Evolutionary conservation across 2,797 vertebrate species (phyloP), one percentile per base, ranked within the genome.

Genomic region (Pelodytes ibericus): DNA sequence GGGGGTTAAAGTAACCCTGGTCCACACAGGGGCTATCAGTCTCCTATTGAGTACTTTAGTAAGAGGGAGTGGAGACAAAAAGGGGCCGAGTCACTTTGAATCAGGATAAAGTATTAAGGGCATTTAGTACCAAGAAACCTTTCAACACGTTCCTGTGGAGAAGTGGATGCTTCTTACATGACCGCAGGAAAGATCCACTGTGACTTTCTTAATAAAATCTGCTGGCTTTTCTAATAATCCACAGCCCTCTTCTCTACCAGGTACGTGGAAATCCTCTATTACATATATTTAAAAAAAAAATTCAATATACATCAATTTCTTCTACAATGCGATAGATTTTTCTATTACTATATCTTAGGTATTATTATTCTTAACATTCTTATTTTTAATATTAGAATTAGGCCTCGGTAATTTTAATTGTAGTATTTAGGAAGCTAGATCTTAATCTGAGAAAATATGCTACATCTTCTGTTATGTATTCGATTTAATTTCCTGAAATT

Each of bases 1-100:
- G 93, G 90, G 94, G 95, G 95, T 96, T 96, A 94, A 94, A 94
- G 92, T 94, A 92, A 87, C 93, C 90, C 89, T 86, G 88, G 89
- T 88, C 88, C 93, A 88, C 92, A 90, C 92, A 88, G 86, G 89
- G 93, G 88, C 88, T 93, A 92, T 92, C 93, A 93, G 92, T 92
- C 92, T 92, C 89, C 89, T 89, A 87, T 91, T 91, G 89, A 92
- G 86, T 85, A 30, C 20, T 67, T 88, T 88, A 91, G 88, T 91
- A 89, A 86, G 87, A 91, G 89, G 82, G 89, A 90, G 86, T 92
- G 85, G 84, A 86, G 87, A 89, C 87, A 87, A 77, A 75, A 84
- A 80, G 87, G 88, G 87, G 84, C 82, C 85, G 88, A 90, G 85
- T 82, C 87, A 88, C 86, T 88, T 88, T 88, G 84, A 86, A 85